Evolutionary conservation across 2,888 invertebrate genomes (phyloP), one percentile per base, ranked within the genome.

Genomic region (Diaprepes abbreviatus): DNA sequence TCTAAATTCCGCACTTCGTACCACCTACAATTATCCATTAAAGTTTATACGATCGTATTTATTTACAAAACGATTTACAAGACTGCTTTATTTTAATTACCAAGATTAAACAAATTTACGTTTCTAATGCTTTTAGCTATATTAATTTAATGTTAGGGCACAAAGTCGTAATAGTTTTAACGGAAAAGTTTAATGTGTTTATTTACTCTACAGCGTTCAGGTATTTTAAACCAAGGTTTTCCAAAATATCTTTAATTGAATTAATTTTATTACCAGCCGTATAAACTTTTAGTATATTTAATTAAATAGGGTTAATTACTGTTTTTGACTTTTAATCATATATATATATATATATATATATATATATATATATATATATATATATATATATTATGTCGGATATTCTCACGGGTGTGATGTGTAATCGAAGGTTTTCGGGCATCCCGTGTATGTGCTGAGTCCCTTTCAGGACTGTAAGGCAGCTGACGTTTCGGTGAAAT

Each of bases 171-270:
- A n/a, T n/a, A 40, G 40, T 40, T 40, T 16, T 40, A 40, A 40
- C 40, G 7, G 40, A 40, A 7, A 9, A 17, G 14, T 40, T 40
- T 40, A 40, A 40, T 40, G 36, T 36, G 40, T 40, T 40, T 40
- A 40, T 40, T 17, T 40, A 16, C 40, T 17, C 17, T 6, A 9
- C 14, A 17, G 2, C 12, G 9, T 33, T 9, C 7, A 33, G 5
- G 16, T 3, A 40, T 40, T 40, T 17, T 16, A 40, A 40, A 40
- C 17, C 16, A 17, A 40, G 16, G 1, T 17, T 40, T 17, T 16
- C 1, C 17, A 17, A 3, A 24, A 24, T 24, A 9, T 0, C 40
- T 16, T 9, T 9, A 16, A 5, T 1, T 17, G 1, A 40, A 17
- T 5, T 16, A 40, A 36, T 36, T 33, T 7, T 2, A 9, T 3